These are phyloP conservation scores for Drosophila anomalata DNA, from an alignment of 2,888 invertebrate genomes.

Conservation along the genomic window DNA sequence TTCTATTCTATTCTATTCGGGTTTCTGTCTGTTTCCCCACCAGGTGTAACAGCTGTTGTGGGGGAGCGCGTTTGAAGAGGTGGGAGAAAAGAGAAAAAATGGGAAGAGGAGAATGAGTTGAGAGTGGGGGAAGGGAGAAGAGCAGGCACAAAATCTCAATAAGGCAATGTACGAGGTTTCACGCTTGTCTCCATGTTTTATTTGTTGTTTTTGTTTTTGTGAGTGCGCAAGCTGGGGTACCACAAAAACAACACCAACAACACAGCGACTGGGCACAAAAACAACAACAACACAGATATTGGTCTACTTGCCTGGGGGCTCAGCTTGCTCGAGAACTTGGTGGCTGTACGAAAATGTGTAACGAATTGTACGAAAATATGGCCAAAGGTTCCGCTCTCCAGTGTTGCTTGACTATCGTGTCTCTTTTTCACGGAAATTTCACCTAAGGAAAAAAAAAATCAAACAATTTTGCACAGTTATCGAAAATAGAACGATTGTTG, in stretches of 20 bases:
- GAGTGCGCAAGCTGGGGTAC: background rate
- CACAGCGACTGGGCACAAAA: constrained; percentile 1
- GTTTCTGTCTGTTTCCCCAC: constrained; percentile 31
- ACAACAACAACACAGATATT: constrained; percentile 7
- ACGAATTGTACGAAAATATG: constrained; percentile 18
- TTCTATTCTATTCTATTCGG: constrained; percentile 34
- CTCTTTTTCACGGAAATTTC: constrained; percentile 28
- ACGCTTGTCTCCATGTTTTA: constrained; percentile 37
- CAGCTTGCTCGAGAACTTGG: constrained; percentile 63
- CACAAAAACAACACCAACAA: constrained; percentile 26
- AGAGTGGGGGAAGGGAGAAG: background rate
- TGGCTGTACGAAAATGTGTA: constrained; percentile 38
- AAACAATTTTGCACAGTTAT: constrained; percentile 46
- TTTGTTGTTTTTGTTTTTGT: constrained; percentile 24
- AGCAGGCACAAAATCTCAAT: constrained; percentile 59
- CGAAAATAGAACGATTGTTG: constrained; percentile 5
- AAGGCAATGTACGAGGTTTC: constrained; percentile 66
- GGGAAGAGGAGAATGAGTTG: constrained; percentile 45
- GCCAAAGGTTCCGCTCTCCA: constrained; percentile 1
- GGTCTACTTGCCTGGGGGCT: constrained; percentile 60
- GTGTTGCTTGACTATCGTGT: background rate
- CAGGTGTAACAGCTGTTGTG: constrained; percentile 67
- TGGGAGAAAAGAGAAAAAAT: constrained; percentile 29
- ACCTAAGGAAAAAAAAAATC: constrained; percentile 48
- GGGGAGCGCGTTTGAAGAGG: constrained; percentile 7